Conservation (phyloP, 2,113 vertebrate species). For the Chauna torquata region DNA sequence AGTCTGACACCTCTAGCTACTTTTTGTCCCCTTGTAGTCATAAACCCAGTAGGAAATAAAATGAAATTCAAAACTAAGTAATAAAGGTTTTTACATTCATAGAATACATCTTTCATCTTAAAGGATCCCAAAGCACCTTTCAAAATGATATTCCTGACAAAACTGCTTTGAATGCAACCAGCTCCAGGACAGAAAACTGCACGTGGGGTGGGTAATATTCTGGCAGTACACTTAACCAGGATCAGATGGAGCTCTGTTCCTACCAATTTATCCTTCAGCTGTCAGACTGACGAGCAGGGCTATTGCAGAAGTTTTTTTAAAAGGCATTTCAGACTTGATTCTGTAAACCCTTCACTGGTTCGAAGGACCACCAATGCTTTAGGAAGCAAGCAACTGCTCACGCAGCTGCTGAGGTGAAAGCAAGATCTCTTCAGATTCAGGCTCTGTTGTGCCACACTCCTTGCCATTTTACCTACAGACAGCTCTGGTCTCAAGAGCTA, state of each 20-base stretch:
- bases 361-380: neutral
- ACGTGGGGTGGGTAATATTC: neutral
- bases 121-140: slow-evolving; percentile 72
- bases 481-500: neutral
- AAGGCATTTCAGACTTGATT: neutral
- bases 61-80: slow-evolving; percentile 66
- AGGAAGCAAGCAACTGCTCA: neutral
- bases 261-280: neutral
- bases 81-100: slow-evolving; percentile 71
- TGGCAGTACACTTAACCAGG: neutral
- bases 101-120: slow-evolving; percentile 67
- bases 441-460: fast-evolving
- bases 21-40: slow-evolving; percentile 74
- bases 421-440: fast-evolving
- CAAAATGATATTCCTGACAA: slow-evolving; percentile 61
- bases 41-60: slow-evolving; percentile 71
- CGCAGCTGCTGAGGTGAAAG: neutral
- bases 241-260: neutral
- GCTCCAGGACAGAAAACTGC: slow-evolving; percentile 32
- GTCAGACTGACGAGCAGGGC: neutral
- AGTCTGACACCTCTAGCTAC: slow-evolving; percentile 72
- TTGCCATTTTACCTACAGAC: neutral
- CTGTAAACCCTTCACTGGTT: neutral
- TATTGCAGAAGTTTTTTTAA: neutral
- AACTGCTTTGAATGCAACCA: slow-evolving; percentile 56